Evolutionary conservation across 2,797 vertebrate species (phyloP).

Genomic region (Lemur catta): DNA sequence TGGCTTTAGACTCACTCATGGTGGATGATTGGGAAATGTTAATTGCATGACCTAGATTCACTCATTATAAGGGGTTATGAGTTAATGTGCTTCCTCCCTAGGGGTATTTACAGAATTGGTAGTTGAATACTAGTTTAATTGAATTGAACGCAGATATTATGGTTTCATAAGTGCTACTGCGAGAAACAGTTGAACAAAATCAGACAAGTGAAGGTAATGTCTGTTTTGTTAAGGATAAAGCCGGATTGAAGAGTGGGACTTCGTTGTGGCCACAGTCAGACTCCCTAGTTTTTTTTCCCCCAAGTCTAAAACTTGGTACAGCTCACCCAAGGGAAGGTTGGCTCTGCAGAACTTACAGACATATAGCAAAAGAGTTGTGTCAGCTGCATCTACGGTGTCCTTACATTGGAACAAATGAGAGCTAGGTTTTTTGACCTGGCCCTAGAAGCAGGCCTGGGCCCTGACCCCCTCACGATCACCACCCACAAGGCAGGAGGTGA

Average conservation of each 20-base stretch:
- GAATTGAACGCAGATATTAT: not conserved
- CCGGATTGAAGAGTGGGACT: not conserved
- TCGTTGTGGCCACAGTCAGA: not conserved
- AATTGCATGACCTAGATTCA: not conserved
- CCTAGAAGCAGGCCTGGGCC: not conserved
- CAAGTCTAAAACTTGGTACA: not conserved
- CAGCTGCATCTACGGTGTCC: not conserved
- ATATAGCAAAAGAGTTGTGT: not conserved
- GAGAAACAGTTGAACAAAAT: slow-evolving; percentile 3
- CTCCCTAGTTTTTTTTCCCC: not conserved
- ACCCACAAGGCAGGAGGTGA: not conserved
- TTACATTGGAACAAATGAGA: not conserved
- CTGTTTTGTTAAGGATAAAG: not conserved
- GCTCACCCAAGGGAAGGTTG: not conserved
- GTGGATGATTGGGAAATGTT: not conserved
- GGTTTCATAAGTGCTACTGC: not conserved
- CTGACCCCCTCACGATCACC: not conserved
- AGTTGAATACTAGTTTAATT: slow-evolving; percentile 16
- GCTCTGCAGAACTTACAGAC: not conserved
- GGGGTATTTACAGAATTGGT: not conserved
- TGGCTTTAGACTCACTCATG: not conserved
- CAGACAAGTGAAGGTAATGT: not conserved
- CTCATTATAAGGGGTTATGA: not conserved
- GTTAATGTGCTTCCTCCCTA: not conserved
- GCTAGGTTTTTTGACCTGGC: not conserved